These are phyloP conservation scores for Darwinula stevensoni DNA, from an alignment of 2,888 invertebrate species.

Conservation along the genomic window DNA sequence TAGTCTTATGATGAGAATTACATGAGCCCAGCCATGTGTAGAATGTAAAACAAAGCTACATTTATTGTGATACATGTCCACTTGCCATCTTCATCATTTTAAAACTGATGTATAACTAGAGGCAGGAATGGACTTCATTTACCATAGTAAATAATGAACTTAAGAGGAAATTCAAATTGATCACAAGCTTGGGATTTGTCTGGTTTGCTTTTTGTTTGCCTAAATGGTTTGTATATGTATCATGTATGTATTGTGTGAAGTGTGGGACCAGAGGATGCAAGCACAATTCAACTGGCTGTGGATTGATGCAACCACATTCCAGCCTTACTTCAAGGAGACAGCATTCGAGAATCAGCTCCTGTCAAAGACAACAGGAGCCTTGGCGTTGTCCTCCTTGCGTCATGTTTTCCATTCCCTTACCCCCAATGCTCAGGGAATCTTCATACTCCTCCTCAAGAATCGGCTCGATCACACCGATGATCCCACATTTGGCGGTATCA, in stretches of 20 bases:
- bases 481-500: no score
- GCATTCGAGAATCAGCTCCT: slow-evolving; percentile 54
- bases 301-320: slow-evolving; percentile 49
- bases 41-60: no score
- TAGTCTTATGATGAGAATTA: no score
- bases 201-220: background rate
- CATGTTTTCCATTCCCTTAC: slow-evolving; percentile 76
- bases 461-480: slow-evolving; percentile 44
- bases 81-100: no score
- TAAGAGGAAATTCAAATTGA: no score
- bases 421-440: slow-evolving; percentile 55
- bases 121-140: no score
- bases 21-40: no score
- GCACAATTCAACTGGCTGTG: slow-evolving; percentile 51
- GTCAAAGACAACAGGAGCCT: slow-evolving; percentile 39
- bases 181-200: no score
- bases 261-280: slow-evolving; percentile 63
- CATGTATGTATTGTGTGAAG: no score
- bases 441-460: slow-evolving; percentile 44
- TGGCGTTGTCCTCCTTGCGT: slow-evolving; percentile 52
- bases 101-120: no score
- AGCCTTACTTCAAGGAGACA: slow-evolving; percentile 53
- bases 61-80: no score
- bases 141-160: no score
- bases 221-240: background rate